Evolutionary conservation across 64 coral and sea anemone species (phyloP).

Genomic region (Platygyra sinensis): DNA sequence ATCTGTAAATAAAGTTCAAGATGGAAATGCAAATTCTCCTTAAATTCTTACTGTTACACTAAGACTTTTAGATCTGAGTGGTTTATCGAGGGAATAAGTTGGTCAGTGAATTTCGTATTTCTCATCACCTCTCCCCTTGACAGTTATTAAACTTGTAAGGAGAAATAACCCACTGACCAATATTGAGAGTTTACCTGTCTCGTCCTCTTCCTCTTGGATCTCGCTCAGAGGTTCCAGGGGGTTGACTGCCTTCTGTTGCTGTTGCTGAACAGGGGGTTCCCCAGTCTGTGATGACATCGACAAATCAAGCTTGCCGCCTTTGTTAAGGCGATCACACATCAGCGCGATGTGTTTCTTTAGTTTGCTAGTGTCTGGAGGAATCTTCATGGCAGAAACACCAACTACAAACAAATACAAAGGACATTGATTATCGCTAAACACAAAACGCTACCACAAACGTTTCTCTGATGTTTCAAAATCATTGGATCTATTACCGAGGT

Average conservation of each 20-base stretch:
- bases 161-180: not conserved
- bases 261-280: slow-evolving; percentile 63
- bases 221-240: slow-evolving; percentile 77
- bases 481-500: too few relatives aligned
- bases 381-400: slow-evolving; percentile 63
- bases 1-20: not conserved
- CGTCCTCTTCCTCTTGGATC: slow-evolving; percentile 81
- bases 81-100: not conserved
- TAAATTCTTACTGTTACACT: too few relatives aligned
- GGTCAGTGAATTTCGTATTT: not conserved
- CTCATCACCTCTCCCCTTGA: not conserved
- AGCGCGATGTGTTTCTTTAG: slow-evolving; percentile 95
- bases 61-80: too few relatives aligned
- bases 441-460: too few relatives aligned
- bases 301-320: slow-evolving; percentile 86
- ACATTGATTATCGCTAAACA: not conserved
- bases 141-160: not conserved
- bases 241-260: slow-evolving; percentile 69
- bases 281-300: slow-evolving; percentile 69
- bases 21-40: too few relatives aligned
- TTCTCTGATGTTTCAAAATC: too few relatives aligned
- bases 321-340: slow-evolving; percentile 88
- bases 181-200: slow-evolving; percentile 45
- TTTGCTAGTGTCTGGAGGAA: slow-evolving; percentile 90
- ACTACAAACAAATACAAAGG: slow-evolving; percentile 44